These are phyloP conservation scores for Drosophila ustulata DNA, from an alignment of 2,888 invertebrate species.

Conservation along the genomic window DNA sequence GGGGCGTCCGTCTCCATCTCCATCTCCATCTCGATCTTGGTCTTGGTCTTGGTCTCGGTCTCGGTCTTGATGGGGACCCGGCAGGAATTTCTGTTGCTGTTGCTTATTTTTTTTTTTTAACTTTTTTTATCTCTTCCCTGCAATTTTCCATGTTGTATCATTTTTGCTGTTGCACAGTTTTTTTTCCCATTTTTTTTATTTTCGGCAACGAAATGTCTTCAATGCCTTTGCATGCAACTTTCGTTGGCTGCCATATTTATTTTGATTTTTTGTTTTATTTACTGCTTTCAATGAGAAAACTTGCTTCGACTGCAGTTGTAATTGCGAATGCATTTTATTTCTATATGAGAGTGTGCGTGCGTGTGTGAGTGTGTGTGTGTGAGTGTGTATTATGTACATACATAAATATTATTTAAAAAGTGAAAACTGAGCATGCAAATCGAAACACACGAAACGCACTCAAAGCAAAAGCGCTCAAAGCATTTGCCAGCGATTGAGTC, in stretches of 20 bases:
- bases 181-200: slow-evolving; percentile 4
- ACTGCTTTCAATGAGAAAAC: slow-evolving; percentile 56
- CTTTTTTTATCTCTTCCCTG: slow-evolving; percentile 23
- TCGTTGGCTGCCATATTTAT: slow-evolving; percentile 56
- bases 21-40: background rate
- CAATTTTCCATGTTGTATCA: slow-evolving; percentile 27
- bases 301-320: slow-evolving; percentile 49
- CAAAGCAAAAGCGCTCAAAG: slow-evolving; percentile 36
- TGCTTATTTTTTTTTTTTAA: background rate
- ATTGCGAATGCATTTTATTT: slow-evolving; percentile 25
- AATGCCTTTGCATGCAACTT: slow-evolving; percentile 65
- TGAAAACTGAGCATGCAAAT: slow-evolving; percentile 60
- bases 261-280: slow-evolving; percentile 30
- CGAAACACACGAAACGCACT: slow-evolving; percentile 29
- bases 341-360: slow-evolving; percentile 2
- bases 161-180: slow-evolving; percentile 37
- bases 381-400: slow-evolving; percentile 11
- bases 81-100: slow-evolving; percentile 57
- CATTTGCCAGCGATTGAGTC: slow-evolving; percentile 42
- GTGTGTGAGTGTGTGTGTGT: background rate
- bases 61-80: slow-evolving; percentile 16
- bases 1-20: slow-evolving; percentile 29
- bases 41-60: slow-evolving; percentile 4
- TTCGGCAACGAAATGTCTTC: slow-evolving; percentile 56
- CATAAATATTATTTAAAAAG: slow-evolving; percentile 42